Percentiles rank a stretch among this genome's conserved stretches.
Conservation (phyloP, 2,797 vertebrate species). For the Cirrhinus mrigala region DNA sequence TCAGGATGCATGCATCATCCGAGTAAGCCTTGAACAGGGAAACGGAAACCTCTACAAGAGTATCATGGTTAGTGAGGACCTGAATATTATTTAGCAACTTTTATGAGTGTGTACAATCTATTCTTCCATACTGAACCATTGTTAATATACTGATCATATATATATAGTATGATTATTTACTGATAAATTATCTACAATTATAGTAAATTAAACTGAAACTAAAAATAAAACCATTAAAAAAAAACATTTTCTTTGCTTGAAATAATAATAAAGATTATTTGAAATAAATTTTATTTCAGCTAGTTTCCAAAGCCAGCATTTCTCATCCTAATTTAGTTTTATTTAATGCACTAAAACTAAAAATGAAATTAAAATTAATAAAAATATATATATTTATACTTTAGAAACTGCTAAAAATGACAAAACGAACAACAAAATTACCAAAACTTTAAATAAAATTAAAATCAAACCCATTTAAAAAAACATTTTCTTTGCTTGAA, state of each 20-base stretch:
- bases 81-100: neutral
- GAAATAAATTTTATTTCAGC: neutral
- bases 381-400: too few species aligned
- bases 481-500: too few species aligned
- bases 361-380: too few species aligned
- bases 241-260: neutral
- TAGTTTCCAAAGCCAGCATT: neutral
- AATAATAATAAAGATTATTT: neutral
- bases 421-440: too few species aligned
- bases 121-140: neutral
- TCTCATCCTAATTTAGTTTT: too few species aligned
- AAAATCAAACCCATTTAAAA: neutral
- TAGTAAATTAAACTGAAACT: neutral
- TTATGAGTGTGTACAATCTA: neutral
- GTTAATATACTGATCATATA: neutral
- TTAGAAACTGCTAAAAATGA: too few species aligned
- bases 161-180: neutral
- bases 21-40: conserved; percentile 86
- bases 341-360: too few species aligned
- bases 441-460: too few species aligned
- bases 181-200: neutral
- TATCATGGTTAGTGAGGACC: conserved; percentile 84
- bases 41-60: conserved; percentile 95
- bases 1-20: conserved; percentile 88
- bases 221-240: neutral